phyloP scores from a whole-genome alignment of 2,113 vertebrate species.

The Indicator indicator region DNA sequence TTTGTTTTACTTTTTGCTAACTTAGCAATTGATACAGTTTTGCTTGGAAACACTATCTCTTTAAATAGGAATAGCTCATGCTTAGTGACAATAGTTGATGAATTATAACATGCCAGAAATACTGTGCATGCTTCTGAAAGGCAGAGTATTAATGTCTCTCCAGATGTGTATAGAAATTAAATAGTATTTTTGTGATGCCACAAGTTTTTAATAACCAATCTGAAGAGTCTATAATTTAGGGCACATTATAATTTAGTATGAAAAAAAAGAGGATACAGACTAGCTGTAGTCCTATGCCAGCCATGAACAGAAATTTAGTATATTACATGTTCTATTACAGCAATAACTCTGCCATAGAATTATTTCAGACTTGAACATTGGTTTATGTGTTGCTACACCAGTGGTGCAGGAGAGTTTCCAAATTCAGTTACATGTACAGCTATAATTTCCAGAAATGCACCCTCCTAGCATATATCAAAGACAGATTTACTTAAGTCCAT shows the following conservation, averaged over 20 bases:
- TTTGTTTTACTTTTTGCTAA: not conserved
- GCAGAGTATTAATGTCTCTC: not conserved
- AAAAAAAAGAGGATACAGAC: not conserved
- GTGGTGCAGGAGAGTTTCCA: not conserved
- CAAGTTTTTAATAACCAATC: conserved; percentile 28
- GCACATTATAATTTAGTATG: not conserved
- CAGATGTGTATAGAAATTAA: conserved; percentile 18
- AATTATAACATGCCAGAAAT: conserved; percentile 18
- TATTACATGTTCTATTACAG: not conserved
- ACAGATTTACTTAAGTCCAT: not conserved
- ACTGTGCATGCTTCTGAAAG: not conserved
- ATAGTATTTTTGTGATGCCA: not conserved
- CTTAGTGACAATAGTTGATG: not conserved
- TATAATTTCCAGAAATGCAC: not conserved
- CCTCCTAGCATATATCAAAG: not conserved
- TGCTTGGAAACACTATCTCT: not conserved
- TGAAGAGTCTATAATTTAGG: conserved; percentile 13
- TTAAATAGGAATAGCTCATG: not conserved
- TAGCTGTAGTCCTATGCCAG: not conserved
- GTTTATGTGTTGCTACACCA: not conserved
- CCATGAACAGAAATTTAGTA: not conserved
- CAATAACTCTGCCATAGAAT: not conserved
- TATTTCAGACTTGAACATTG: not conserved
- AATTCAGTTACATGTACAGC: not conserved
- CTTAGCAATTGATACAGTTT: not conserved